A percentile compares a stretch with the other conserved stretches of the same genome.
These are phyloP conservation scores for Lepeophtheirus nordmannii DNA, from an alignment of 2,888 invertebrate species.

Conservation along the genomic window DNA sequence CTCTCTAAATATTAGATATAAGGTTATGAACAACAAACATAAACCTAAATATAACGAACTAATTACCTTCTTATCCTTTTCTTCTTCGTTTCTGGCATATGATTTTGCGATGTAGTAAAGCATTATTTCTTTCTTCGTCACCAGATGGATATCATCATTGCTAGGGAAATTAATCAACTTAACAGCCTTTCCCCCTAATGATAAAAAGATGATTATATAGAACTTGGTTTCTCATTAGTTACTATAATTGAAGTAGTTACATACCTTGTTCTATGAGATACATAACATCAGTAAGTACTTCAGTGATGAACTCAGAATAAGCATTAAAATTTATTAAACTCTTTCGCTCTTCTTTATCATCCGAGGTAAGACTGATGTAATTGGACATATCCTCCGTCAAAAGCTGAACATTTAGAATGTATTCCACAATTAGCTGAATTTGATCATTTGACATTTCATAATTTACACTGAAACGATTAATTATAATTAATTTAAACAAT, in stretches of 20 bases:
- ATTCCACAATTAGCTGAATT: constrained; percentile 30
- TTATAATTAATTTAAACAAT: neutral
- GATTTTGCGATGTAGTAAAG: neutral
- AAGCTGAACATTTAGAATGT: constrained; percentile 31
- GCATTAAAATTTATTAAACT: neutral
- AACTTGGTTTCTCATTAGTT: neutral
- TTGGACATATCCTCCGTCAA: constrained; percentile 23
- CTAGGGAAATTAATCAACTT: neutral
- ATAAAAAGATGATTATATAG: neutral
- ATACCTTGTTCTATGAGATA: constrained; percentile 29
- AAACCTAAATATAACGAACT: neutral
- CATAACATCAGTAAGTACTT: constrained; percentile 33
- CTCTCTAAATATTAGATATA: neutral
- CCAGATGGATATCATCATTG: neutral
- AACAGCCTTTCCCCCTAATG: neutral
- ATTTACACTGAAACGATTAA: constrained; percentile 31
- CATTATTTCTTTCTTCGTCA: neutral
- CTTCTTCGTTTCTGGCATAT: neutral
- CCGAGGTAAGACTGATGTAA: neutral
- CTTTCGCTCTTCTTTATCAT: neutral
- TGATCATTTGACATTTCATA: constrained; percentile 33
- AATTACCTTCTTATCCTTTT: neutral
- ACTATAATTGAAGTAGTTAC: neutral
- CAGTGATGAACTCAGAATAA: constrained; percentile 31
- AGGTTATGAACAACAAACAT: neutral